Evolutionary conservation across 1,140 invertebrate genomes (phyloP), one percentile per base, ranked within the genome.

Genomic region (Aphelenchoides avenae): DNA sequence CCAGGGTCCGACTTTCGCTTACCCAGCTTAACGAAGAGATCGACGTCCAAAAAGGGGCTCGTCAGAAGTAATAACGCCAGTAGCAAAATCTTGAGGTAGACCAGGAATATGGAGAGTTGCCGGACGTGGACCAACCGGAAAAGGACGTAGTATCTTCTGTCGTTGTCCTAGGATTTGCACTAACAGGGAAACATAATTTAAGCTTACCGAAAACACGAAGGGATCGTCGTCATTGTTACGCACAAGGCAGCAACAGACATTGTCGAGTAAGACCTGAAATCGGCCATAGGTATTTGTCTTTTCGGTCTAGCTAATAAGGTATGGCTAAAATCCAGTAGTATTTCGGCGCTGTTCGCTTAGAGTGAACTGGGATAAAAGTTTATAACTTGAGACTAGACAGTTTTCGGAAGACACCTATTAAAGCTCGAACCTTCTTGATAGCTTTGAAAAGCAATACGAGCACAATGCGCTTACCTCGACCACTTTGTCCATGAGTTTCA

Each of bases 191-290:
- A 36, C 13, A 13, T 36, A 36, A 36, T 36, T 36, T 36, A 46
- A 46, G 24, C 15, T 3, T 27, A 46, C 43, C 24, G 18, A 29
- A 13, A 46, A 46, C 26, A 26, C 34, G 13, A 46, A 46, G 11
- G 43, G 43, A 24, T 46, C 43, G 15, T 46, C 43, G 15, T 46
- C 43, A 24, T n/a, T 24, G 15, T 13, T 15, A 29, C 34, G 3
- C 27, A 46, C 15, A 36, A 46, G 4, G n/a, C 43, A 46, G 13
- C 43, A 46, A 46, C 43, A 46, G 13, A 46, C 27, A n/a, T 30
- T 46, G 43, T 46, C 43, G n/a, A 46, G n/a, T 18, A 46, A 46
- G 24, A 46, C 34, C 15, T 46, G n/a, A n/a, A n/a, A n/a, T n/a
- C n/a, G n/a, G n/a, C n/a, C n/a, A n/a, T n/a, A n/a, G n/a, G n/a